Percentiles rank a stretch among this genome's conserved stretches.
Evolutionary conservation across 2,113 vertebrate species (phyloP).

Genomic region (Catharus minimus): DNA sequence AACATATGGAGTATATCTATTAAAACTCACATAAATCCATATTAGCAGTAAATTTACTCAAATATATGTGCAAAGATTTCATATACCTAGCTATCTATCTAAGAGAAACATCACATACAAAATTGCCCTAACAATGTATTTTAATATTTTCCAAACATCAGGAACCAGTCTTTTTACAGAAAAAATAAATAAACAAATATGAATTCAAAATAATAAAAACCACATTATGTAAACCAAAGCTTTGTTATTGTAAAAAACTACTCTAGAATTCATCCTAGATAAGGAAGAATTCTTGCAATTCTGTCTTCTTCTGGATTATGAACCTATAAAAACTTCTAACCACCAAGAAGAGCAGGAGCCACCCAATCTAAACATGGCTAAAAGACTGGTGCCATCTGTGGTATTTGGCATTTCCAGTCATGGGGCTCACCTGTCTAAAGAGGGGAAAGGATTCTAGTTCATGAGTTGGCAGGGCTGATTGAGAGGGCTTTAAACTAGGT

Average conservation of each 20-base stretch:
- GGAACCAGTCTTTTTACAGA: not conserved
- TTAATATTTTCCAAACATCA: not conserved
- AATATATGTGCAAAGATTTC: not conserved
- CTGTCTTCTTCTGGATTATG: not conserved
- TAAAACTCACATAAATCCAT: not conserved
- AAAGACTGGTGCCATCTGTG: not conserved
- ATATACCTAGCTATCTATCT: not conserved
- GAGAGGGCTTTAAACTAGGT: not conserved
- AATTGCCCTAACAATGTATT: not conserved
- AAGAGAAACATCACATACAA: not conserved
- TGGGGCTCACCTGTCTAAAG: not conserved
- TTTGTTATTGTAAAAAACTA: not conserved
- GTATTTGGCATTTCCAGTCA: not conserved
- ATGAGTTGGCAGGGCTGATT: not conserved
- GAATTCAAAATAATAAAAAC: not conserved
- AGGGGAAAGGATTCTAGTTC: not conserved
- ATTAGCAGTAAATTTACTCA: not conserved
- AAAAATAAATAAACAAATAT: not conserved
- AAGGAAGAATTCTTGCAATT: not conserved
- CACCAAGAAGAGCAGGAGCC: not conserved
- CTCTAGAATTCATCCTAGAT: not conserved
- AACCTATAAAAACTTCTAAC: not conserved
- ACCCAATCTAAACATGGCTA: not conserved
- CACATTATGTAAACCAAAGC: not conserved
- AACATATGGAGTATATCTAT: not conserved